Conservation (phyloP, 2,888 invertebrate species). For the Gastrophysa polygoni region DNA sequence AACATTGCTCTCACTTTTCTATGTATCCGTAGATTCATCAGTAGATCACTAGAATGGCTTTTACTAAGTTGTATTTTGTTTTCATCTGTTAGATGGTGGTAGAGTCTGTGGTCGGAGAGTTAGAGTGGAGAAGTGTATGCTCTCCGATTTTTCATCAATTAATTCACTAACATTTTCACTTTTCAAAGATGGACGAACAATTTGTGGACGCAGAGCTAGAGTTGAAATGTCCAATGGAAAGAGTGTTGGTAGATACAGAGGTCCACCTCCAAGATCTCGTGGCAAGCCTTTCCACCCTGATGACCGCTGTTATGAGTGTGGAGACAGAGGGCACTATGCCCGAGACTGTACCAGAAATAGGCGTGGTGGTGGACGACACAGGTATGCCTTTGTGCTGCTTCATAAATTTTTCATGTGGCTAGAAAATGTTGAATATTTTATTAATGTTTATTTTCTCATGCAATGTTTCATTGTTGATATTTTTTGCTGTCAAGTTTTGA, state of each 20-base stretch:
- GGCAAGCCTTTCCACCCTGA: slow-evolving; percentile 86
- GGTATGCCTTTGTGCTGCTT: slow-evolving; percentile 26
- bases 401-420: neutral
- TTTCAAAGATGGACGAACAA: slow-evolving; percentile 73
- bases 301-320: slow-evolving; percentile 94
- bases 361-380: slow-evolving; percentile 64
- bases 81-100: slow-evolving; percentile 37
- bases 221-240: slow-evolving; percentile 93
- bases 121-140: slow-evolving; percentile 38
- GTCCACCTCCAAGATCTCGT: slow-evolving; percentile 66
- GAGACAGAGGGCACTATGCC: slow-evolving; percentile 92
- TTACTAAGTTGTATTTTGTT: slow-evolving; percentile 31
- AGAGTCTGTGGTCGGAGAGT: slow-evolving; percentile 36
- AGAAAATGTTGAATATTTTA: neutral
- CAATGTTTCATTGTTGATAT: neutral
- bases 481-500: slow-evolving; percentile 3
- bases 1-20: neutral
- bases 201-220: slow-evolving; percentile 88
- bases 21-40: too few relatives aligned
- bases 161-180: slow-evolving; percentile 26
- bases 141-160: slow-evolving; percentile 21
- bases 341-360: slow-evolving; percentile 83
- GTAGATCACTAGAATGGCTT: too few relatives aligned
- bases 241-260: slow-evolving; percentile 60
- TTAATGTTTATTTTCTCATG: slow-evolving; percentile 9